These are phyloP conservation scores for Podarcis muralis DNA, from an alignment of 2,113 vertebrate species.

Conservation along the genomic window DNA sequence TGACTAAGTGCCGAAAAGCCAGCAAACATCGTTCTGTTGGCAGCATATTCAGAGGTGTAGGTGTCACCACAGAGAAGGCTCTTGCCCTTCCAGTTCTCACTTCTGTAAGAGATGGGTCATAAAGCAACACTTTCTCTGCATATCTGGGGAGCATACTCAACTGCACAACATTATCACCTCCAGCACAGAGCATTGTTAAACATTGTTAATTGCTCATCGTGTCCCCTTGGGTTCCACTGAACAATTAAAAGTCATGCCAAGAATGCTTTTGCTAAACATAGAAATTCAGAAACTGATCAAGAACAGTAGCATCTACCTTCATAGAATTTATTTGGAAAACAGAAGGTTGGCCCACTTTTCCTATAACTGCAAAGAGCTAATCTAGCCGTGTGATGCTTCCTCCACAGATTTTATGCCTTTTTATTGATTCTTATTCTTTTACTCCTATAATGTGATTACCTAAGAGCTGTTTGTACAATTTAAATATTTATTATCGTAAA, in stretches of 20 bases:
- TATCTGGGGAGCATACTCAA: neutral
- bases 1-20: neutral
- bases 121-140: neutral
- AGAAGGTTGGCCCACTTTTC: slow-evolving; percentile 61
- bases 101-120: neutral
- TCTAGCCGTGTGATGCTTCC: slow-evolving; percentile 56
- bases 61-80: neutral
- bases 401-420: slow-evolving; percentile 45
- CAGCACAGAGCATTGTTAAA: neutral
- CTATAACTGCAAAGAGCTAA: slow-evolving; percentile 64
- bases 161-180: neutral
- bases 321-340: slow-evolving; percentile 67
- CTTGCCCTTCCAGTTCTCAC: neutral
- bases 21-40: too few relatives aligned
- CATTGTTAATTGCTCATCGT: slow-evolving; percentile 36
- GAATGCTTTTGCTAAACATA: slow-evolving; percentile 64
- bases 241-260: slow-evolving; percentile 39
- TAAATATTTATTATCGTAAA: slow-evolving; percentile 28
- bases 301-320: slow-evolving; percentile 66
- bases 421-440: neutral
- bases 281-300: slow-evolving; percentile 64
- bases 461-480: neutral
- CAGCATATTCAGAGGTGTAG: neutral
- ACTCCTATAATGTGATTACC: neutral
- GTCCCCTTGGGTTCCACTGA: slow-evolving; percentile 54